Evolutionary conservation across 2,888 invertebrate species (phyloP), one percentile per base, ranked within the genome.

Genomic region (Xylocampa areola): DNA sequence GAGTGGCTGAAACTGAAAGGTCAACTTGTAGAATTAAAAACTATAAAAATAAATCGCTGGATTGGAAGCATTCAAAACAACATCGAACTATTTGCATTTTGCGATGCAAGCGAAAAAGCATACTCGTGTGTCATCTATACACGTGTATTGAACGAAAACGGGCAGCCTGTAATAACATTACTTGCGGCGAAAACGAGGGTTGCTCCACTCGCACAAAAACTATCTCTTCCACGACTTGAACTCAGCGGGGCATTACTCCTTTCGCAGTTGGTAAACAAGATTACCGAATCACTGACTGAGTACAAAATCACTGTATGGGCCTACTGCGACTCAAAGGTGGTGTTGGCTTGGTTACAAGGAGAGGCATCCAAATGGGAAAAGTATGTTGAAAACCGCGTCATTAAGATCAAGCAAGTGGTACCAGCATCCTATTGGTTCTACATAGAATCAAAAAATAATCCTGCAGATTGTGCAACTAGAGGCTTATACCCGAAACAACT

Each of bases 381-480:
- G 37, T 72, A 57, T 21, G 53, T 67, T 0, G 53, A 52, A 0
- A 64, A 67, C 16, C 37, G 67, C 7, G 68, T 68, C 4, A 4
- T 21, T 7, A 52, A 58, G n/a, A 75, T 72, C 7, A 53, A 32
- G 16, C 16, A 45, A 6, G 39, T 50, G 10, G 54, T 57, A 17
- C 48, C 53, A 2, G 21, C 51, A n/a, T 16, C 19, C 13, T 30
- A 40, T 4, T 66, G 68, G 68, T 21, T 30, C 1, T 63, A 70
- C 16, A 30, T 71, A 0, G 57, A 51, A 21, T 60, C 68, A 0
- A 61, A 66, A 7, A 36, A 61, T 0, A 78, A 79, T 25, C 75
- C 76, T 5, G 77, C 76, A 0, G 79, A 81, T 45, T 69, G 66
- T 35, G 77, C 77, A 0, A 60, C 75, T n/a, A 54, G 79, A 41